Evolutionary conservation across 2,888 invertebrate species (phyloP), one percentile per base, ranked within the genome.

Genomic region (Polyommatus iphigenia): DNA sequence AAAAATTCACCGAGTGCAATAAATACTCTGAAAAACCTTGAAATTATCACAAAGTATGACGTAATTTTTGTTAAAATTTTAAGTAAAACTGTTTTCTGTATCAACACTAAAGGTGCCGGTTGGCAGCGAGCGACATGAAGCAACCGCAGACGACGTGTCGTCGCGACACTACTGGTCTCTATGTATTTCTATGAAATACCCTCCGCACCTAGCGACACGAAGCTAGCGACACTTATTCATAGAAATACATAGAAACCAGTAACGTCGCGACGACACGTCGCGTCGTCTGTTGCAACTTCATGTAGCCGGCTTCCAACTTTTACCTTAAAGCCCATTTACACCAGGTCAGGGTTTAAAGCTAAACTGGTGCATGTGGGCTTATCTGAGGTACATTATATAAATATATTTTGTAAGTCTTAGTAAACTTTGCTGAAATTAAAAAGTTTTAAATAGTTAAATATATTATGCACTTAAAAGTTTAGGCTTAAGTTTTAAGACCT

Each of bases 31-130:
- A 78, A 75, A 78, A 41, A 59, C 2, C 59, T 41, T 24, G 41
- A 73, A 41, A 62, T 46, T 75, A 29, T 24, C 75, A 76, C 78
- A 78, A 75, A 20, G 18, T 59, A 75, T 73, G 73, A n/a, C n/a
- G n/a, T 73, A 76, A 78, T 73, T 73, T 75, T 71, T 76, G 46
- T 67, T 15, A 67, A 29, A 32, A 29, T 32, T 67, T 67, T 32
- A 62, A 32, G 32, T 67, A 18, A 67, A 5, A 32, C 6, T 67
- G 3, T 50, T 15, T 15, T 67, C 13, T 10, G 0, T 6, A 59
- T 10, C 20, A 8, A 59, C 59, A 36, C 36, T 36, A 8, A 36
- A 29, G 29, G 0, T 29, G 29, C 29, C 29, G 29, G 29, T 29
- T 29, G 29, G 29, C 29, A 29, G 29, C 29, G n/a, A 29, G 29